Evolutionary conservation across 2,888 invertebrate species (phyloP), one percentile per base, ranked within the genome.

Genomic region (Taphrorychus bicolor): DNA sequence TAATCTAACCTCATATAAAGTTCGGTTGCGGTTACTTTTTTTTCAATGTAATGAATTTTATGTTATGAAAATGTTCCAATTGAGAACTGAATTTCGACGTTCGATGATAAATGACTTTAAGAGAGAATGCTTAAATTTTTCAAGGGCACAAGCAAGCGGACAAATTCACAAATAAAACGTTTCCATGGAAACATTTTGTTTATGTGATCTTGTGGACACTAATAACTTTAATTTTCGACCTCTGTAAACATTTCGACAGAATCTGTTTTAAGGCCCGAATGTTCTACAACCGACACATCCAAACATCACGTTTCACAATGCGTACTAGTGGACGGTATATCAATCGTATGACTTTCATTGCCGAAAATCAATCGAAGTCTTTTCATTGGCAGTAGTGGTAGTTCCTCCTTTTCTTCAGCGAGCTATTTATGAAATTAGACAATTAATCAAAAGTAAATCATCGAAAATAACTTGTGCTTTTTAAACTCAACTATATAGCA

Each of bases 281-380:
- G 19, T 18, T 48, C 48, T 48, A 17, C 9, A n/a, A 52, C 14
- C 9, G 52, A 52, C 21, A 52, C 5, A 2, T 19, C 22, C 19
- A 21, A 52, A 52, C 52, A 52, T 52, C 52, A 52, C 19, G 52
- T 52, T 21, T 52, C 16, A 45, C 32, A 32, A 32, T 32, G 32
- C 32, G 45, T 14, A 22, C 88, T 85, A 83, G 88, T 88, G 84
- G 91, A 87, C 82, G 94, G 93, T 85, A 95, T 88, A 85, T 94
- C 91, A 80, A 94, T 94, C 79, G 93, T 94, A 79, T 90, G 91
- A 79, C 92, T 91, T 82, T 95, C 95, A 81, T 94, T 93, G 75
- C 95, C 94, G 78, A 95, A 91, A 77, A 93, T 94, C 78, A 95
- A 85, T 78, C 93, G 88, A 80, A 95, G 85, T 78, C 95, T 88